Conservation (phyloP, 2,113 vertebrate species). For the Brienomyrus longianalis region DNA sequence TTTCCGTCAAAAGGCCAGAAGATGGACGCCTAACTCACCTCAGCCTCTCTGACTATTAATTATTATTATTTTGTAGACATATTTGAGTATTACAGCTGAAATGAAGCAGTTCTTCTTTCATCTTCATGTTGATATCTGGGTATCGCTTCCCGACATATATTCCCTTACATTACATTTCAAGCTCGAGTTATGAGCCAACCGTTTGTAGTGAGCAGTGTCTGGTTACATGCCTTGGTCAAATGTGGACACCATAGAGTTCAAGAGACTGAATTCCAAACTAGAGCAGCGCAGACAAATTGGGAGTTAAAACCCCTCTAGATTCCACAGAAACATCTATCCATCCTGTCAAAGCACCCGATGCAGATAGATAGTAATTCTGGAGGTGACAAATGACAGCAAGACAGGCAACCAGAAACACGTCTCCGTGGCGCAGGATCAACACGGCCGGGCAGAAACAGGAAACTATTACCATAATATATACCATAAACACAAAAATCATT, state of each 20-base stretch:
- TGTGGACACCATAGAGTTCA: neutral
- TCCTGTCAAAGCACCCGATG: neutral
- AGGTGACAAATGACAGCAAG: neutral
- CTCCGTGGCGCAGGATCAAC: neutral
- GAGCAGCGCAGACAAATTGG: neutral
- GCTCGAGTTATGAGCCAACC: neutral
- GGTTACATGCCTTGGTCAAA: neutral
- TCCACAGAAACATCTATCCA: neutral
- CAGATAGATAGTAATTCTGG: neutral
- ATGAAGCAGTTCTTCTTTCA: neutral
- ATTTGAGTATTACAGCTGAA: neutral
- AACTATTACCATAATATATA: neutral
- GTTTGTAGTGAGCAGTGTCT: neutral
- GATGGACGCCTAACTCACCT: neutral
- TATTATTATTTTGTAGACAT: neutral
- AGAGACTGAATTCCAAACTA: neutral
- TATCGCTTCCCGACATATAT: neutral
- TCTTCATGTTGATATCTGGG: neutral
- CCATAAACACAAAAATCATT: neutral
- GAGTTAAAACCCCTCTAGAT: neutral
- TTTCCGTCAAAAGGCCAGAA: neutral
- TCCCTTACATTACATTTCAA: neutral
- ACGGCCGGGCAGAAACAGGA: neutral
- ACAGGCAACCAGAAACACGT: neutral
- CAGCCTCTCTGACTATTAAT: neutral